Percentiles rank a stretch among this genome's conserved stretches.
phyloP scores from a whole-genome alignment of 2,797 vertebrate genomes.

The Menidia menidia region DNA sequence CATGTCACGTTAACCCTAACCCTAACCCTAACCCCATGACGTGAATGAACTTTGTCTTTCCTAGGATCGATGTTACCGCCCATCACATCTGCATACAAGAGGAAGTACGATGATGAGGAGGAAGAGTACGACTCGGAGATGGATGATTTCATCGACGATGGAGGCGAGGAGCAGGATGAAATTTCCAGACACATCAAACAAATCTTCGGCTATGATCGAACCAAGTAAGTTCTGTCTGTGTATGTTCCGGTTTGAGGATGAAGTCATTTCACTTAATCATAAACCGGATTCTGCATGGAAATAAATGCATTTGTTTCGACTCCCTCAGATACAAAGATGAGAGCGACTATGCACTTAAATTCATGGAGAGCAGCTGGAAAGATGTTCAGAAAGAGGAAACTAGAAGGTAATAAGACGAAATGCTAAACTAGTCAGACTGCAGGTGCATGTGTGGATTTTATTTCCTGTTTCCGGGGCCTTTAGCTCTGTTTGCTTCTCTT shows the following conservation, averaged over 20 bases:
- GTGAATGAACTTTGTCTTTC: background rate
- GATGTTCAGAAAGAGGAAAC: slow-evolving; percentile 98
- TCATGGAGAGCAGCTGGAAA: slow-evolving; percentile 98
- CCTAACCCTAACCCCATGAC: background rate
- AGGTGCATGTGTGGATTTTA: background rate
- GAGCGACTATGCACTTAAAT: slow-evolving; percentile 97
- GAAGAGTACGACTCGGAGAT: slow-evolving; percentile 97
- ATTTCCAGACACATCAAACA: slow-evolving; percentile 96
- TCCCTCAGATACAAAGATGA: slow-evolving; percentile 92
- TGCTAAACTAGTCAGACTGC: background rate
- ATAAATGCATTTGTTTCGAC: background rate
- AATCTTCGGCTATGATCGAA: slow-evolving; percentile 96
- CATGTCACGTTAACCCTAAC: no score
- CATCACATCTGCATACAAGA: slow-evolving; percentile 89
- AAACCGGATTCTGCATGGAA: background rate
- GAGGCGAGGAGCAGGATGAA: slow-evolving; percentile 89
- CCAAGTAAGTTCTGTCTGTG: slow-evolving; percentile 76
- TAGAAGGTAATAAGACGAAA: slow-evolving; percentile 84
- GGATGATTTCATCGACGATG: slow-evolving; percentile 98
- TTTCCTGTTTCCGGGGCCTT: slow-evolving; percentile 1
- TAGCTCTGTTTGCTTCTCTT: slow-evolving; percentile 3
- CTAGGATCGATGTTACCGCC: slow-evolving; percentile 84
- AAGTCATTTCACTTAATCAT: background rate
- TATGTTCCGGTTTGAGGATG: background rate
- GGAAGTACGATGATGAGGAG: slow-evolving; percentile 88